Conservation (phyloP, 2,888 invertebrate species). For the Leptopterna dolabrata region DNA sequence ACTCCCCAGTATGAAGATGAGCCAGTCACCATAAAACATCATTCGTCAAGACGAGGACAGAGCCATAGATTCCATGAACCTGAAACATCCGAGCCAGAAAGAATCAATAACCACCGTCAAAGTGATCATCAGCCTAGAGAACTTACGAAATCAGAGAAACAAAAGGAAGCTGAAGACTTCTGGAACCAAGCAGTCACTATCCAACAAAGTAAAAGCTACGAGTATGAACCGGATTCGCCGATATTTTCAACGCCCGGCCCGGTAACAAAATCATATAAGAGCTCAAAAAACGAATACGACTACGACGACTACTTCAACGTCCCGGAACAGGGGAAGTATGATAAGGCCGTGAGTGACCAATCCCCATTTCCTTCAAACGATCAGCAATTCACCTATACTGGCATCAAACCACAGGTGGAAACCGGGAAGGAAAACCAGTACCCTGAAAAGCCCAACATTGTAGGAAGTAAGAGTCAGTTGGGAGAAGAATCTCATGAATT, state of each 20-base stretch:
- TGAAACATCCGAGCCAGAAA: not conserved
- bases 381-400: slow-evolving; percentile 58
- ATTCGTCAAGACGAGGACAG: not conserved
- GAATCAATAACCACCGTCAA: slow-evolving; percentile 21
- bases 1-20: slow-evolving; percentile 6
- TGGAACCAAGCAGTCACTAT: slow-evolving; percentile 63
- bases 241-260: slow-evolving; percentile 41
- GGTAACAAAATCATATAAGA: not conserved
- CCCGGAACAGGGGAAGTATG: slow-evolving; percentile 50
- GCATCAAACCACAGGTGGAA: slow-evolving; percentile 52
- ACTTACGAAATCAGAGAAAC: slow-evolving; percentile 43
- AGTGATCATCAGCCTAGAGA: slow-evolving; percentile 18
- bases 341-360: slow-evolving; percentile 57
- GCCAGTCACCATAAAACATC: not conserved
- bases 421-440: slow-evolving; percentile 61
- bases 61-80: slow-evolving; percentile 12
- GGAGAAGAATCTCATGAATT: not conserved
- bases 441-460: slow-evolving; percentile 25
- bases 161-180: slow-evolving; percentile 63
- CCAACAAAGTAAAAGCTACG: slow-evolving; percentile 63
- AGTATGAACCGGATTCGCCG: slow-evolving; percentile 57
- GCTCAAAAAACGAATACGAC: slow-evolving; percentile 45
- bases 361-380: slow-evolving; percentile 62
- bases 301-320: slow-evolving; percentile 58
- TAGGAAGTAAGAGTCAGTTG: not conserved